phyloP scores from a whole-genome alignment of 2,888 invertebrate species.

The Drosophila kambysellisi region DNA sequence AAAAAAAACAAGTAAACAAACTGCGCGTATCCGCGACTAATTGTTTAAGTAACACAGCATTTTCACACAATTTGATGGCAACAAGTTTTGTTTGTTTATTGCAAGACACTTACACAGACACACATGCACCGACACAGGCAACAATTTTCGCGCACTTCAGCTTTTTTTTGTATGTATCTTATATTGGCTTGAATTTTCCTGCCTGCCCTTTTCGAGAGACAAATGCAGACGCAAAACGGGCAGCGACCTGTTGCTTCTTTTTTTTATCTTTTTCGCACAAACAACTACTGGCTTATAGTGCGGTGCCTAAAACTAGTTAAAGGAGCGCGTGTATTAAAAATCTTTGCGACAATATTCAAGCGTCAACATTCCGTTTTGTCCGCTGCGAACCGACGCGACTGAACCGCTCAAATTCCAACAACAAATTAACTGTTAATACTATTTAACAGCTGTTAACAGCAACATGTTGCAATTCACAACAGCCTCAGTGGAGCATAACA shows the following conservation, averaged over 20 bases:
- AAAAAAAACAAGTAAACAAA: conserved; percentile 6
- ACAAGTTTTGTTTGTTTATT: conserved; percentile 63
- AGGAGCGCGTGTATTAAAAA: conserved; percentile 33
- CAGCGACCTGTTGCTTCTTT: conserved; percentile 50
- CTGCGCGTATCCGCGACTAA: conserved; percentile 60
- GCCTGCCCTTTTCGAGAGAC: conserved; percentile 72
- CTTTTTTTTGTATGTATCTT: conserved; percentile 80
- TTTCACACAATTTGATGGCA: conserved; percentile 57
- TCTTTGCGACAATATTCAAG: conserved; percentile 38
- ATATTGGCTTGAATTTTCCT: conserved; percentile 78
- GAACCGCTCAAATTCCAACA: conserved; percentile 61
- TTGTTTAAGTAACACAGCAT: conserved; percentile 66
- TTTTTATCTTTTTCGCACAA: conserved; percentile 22
- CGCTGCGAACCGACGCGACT: conserved; percentile 55
- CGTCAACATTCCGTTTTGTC: conserved; percentile 34
- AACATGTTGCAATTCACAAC: conserved; percentile 1
- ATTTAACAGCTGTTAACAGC: conserved; percentile 46
- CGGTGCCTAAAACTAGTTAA: conserved; percentile 37
- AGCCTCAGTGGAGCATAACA: conserved; percentile 13
- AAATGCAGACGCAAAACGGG: conserved; percentile 38
- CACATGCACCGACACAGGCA: conserved; percentile 29
- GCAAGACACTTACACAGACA: conserved; percentile 23
- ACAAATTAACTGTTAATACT: conserved; percentile 51
- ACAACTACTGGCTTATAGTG: conserved; percentile 15
- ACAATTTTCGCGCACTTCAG: conserved; percentile 73